A percentile compares a stretch with the other conserved stretches of the same genome.
These are phyloP conservation scores for Herminia tarsipennalis DNA, from an alignment of 2,888 invertebrate species.

Conservation along the genomic window DNA sequence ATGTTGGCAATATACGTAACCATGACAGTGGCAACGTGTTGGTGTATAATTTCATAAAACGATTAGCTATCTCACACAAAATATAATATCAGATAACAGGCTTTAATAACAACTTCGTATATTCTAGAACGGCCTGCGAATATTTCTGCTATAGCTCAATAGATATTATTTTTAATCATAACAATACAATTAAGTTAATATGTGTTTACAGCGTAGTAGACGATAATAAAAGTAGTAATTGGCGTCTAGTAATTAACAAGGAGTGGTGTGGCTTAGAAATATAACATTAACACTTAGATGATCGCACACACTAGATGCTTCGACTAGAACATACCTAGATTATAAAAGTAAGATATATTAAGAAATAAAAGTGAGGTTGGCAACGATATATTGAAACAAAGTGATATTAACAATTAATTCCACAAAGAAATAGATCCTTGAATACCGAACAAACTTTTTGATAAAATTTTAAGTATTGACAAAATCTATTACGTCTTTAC, in stretches of 20 bases:
- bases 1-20: too few species aligned
- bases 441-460: too few species aligned
- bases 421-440: too few species aligned
- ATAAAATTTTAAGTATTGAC: too few species aligned
- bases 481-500: neutral
- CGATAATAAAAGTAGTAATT: conserved; percentile 2
- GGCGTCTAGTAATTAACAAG: conserved; percentile 17
- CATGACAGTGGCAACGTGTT: too few species aligned
- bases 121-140: too few species aligned
- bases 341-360: neutral
- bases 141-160: neutral
- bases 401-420: too few species aligned
- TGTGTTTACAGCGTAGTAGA: conserved; percentile 7
- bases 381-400: neutral
- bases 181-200: neutral
- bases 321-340: conserved; percentile 13
- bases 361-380: neutral
- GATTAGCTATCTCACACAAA: too few species aligned
- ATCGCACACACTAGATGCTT: conserved; percentile 19
- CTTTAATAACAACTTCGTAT: too few species aligned
- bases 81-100: too few species aligned
- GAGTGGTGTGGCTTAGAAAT: conserved; percentile 37
- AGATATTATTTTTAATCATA: neutral
- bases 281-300: conserved; percentile 21
- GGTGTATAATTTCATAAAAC: too few species aligned